Evolutionary conservation across 2,888 invertebrate genomes (phyloP).

Genomic region (Oxystoma pomonae): DNA sequence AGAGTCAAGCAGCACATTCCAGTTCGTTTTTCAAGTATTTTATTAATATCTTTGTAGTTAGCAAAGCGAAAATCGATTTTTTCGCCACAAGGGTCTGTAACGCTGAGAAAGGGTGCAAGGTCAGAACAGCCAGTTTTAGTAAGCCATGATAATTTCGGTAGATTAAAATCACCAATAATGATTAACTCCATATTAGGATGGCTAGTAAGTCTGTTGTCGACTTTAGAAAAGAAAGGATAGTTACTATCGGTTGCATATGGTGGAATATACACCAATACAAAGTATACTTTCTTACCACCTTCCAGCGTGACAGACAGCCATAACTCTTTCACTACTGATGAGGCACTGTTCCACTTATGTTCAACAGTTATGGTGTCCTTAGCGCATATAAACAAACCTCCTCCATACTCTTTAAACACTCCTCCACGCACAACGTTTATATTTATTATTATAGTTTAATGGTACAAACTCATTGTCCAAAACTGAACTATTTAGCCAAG

Average conservation of each 20-base stretch:
- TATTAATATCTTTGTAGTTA: background rate
- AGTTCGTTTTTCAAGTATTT: background rate
- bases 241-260: background rate
- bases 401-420: background rate
- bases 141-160: background rate
- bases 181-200: background rate
- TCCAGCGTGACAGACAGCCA: background rate
- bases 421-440: too few species aligned
- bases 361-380: background rate
- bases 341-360: background rate
- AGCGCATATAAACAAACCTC: background rate
- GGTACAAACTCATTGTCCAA: too few species aligned
- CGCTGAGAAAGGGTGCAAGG: background rate
- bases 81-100: background rate
- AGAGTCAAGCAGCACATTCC: background rate
- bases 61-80: background rate
- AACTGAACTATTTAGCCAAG: too few species aligned
- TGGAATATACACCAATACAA: background rate
- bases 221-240: background rate
- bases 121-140: background rate
- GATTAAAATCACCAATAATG: background rate
- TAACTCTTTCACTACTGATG: background rate
- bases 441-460: too few species aligned
- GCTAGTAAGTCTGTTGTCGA: background rate
- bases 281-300: background rate